Evolutionary conservation across 2,113 vertebrate species (phyloP), one percentile per base, ranked within the genome.

Genomic region (Chaenogobius annularis): DNA sequence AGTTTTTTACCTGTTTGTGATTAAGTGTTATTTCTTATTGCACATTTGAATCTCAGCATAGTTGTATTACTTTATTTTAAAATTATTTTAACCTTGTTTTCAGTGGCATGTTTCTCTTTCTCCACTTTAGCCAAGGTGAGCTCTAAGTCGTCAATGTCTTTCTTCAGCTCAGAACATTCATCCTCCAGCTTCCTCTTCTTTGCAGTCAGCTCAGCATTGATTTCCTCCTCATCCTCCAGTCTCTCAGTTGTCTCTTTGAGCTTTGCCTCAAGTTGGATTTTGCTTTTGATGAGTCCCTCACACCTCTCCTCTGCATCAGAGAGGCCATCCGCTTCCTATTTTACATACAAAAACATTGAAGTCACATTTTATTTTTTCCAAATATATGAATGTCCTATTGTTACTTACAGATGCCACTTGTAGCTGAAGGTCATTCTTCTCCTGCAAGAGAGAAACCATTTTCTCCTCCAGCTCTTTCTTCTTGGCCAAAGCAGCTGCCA

Each of bases 161-260:
- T 46, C 44, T 46, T 46, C 44, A 46, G 44, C 44, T 46, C 44
- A 46, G 44, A 46, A 9, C 44, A 46, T 46, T 46, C 44, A 46
- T 46, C 44, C 44, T 46, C 44, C 44, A 96, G 88, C 78, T 95
- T 95, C 87, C 94, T 93, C 76, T 91, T 91, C 84, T 95, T 96
- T 66, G 90, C 91, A 17, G 94, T 93, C 81, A 96, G 87, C 75
- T 95, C 95, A 20, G 88, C 91, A 0, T 95, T 96, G 31, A 52
- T 92, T 72, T 96, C 95, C 0, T 96, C 95, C 70, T 95, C 78
- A 15, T 87, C 82, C 12, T 95, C 93, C 92, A 95, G 94, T 81
- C 95, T 94, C 75, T 95, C 94, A 3, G 92, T 91, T 14, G 95
- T 93, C 85, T 90, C 88, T 83, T 90, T 90, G 74, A 88, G 79